phyloP scores from a whole-genome alignment of 1,140 invertebrate genomes.

The Leptopilina clavipes region DNA sequence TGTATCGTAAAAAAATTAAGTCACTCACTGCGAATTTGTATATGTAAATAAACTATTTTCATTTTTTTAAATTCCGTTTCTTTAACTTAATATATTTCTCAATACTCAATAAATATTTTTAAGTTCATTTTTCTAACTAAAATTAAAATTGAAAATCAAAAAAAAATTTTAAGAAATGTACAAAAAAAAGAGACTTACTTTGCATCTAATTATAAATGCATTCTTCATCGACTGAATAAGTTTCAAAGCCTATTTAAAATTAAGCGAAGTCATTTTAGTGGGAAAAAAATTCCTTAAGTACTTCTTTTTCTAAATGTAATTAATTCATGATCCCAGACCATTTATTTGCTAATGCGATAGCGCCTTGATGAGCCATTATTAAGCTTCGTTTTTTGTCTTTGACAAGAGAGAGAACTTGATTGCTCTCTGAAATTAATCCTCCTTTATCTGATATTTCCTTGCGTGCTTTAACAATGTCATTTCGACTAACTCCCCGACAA shows the following conservation, averaged over 20 bases:
- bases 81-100: not conserved
- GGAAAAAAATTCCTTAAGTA: too few relatives aligned
- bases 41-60: conserved; percentile 1
- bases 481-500: conserved; percentile 78
- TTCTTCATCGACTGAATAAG: too few relatives aligned
- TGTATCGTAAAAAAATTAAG: not conserved
- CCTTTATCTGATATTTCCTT: conserved; percentile 73
- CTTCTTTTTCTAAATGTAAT: not conserved
- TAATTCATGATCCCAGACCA: conserved; percentile 35
- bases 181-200: too few relatives aligned
- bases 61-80: not conserved
- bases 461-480: conserved; percentile 75
- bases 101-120: not conserved
- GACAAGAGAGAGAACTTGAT: conserved; percentile 77
- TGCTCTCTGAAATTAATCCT: conserved; percentile 76
- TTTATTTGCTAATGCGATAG: conserved; percentile 49
- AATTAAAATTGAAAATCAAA: not conserved
- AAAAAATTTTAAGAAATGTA: not conserved
- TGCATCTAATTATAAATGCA: too few relatives aligned
- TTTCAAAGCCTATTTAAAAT: too few relatives aligned
- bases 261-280: too few relatives aligned
- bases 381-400: conserved; percentile 77
- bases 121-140: too few relatives aligned
- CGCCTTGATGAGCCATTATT: conserved; percentile 72
- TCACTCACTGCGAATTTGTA: not conserved